Percentiles rank a stretch among this genome's conserved stretches.
Conservation (phyloP, 2,113 vertebrate species). For the Colistium nudipinnis region DNA sequence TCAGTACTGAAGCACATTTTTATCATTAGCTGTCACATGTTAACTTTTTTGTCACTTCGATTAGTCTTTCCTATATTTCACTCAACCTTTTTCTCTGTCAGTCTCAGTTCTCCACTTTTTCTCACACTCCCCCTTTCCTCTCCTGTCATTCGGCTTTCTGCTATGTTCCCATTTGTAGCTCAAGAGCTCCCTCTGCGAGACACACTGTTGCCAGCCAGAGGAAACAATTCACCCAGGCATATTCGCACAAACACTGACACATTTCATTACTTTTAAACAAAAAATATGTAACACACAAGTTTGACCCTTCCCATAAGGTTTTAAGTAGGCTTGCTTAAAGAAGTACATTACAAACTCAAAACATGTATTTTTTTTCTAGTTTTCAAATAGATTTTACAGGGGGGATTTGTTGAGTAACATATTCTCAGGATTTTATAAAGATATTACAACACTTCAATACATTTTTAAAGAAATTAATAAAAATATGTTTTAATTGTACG, state of each 20-base stretch:
- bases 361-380: too few relatives aligned
- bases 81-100: conserved; percentile 16
- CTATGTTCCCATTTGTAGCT: conserved; percentile 61
- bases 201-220: conserved; percentile 38
- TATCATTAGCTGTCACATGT: conserved; percentile 9
- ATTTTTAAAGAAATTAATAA: conserved; percentile 1
- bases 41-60: background rate
- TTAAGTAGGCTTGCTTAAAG: background rate
- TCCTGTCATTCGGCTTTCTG: conserved; percentile 29
- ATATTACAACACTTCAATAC: too few relatives aligned
- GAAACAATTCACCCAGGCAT: conserved; percentile 9
- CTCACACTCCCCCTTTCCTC: conserved; percentile 20
- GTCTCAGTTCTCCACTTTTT: conserved; percentile 19
- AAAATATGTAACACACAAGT: background rate
- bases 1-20: background rate
- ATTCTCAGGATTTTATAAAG: too few relatives aligned
- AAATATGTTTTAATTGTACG: background rate
- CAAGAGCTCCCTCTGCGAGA: conserved; percentile 83
- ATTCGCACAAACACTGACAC: conserved; percentile 28
- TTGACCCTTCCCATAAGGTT: background rate
- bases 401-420: too few relatives aligned
- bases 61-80: conserved; percentile 2
- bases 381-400: too few relatives aligned
- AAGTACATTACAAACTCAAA: background rate
- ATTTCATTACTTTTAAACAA: background rate